Base-by-base conservation (phyloP, 2,797 vertebrate species). In the Oreonectes daqikongensis region DNA sequence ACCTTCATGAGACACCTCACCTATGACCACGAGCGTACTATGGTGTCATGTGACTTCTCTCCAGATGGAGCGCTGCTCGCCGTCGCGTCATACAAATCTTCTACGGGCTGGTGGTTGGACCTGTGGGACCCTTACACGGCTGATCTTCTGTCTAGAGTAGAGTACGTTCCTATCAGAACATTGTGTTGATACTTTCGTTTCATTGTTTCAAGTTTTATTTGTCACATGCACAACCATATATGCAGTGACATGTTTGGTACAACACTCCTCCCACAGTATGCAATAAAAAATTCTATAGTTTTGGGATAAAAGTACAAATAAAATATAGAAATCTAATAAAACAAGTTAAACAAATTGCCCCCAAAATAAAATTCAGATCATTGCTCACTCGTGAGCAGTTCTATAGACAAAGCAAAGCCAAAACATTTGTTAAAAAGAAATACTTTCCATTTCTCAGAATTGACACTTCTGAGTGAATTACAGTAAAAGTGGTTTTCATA, bases 71-170 rank as follows among this genome's bases (percentile, higher is more conserved):
- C 96, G 0, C 87, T 99, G 88, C 94, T 99, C 0, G 96, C 95
- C 81, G 96, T 96, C 0, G 96, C 95, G 0, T 97, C 96, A 3
- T 96, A 95, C 0, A 94, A 95, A 0, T 90, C 94, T 77, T 85
- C 38, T 1, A 81, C 82, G 26, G 84, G 89, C 84, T 94, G 92
- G 93, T 95, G 93, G 38, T 93, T 97, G 80, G 95, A 96, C 89
- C 93, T 99, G 83, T 99, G 97, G 97, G 98, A 99, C 87, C 97
- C 98, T 17, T 97, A 97, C 90, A 98, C 96, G 0, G 96, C 95
- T 2, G 94, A 96, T 86, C 93, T 94, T 75, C 92, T 99, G 87
- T 88, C 94, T 83, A 94, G 94, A 0, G 91, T 99, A 69, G 88
- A 92, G 97, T 99, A 90, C 70, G 91, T 86, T 22, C 9, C 4